Evolutionary conservation across 2,888 invertebrate species (phyloP).

Genomic region (Malthinus flaveolus): DNA sequence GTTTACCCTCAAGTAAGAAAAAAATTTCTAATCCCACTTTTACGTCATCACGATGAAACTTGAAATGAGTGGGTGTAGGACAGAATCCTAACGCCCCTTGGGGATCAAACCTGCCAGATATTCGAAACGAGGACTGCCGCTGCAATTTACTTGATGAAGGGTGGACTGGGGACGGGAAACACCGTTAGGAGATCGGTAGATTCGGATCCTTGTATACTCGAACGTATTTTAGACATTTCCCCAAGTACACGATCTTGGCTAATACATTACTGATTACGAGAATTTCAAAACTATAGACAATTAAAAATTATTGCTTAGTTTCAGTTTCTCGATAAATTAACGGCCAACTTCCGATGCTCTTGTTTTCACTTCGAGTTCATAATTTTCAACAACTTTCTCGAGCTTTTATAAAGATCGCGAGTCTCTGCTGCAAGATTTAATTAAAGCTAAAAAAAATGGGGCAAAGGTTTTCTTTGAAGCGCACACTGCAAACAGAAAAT

Average conservation of each 20-base stretch:
- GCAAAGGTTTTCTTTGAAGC: no score
- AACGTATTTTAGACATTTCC: conserved; percentile 25
- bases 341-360: background rate
- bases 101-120: conserved; percentile 52
- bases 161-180: conserved; percentile 45
- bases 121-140: conserved; percentile 53
- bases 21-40: conserved; percentile 23
- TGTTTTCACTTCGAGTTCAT: no score
- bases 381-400: no score
- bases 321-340: background rate
- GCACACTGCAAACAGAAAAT: no score
- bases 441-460: no score
- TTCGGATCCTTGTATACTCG: conserved; percentile 26
- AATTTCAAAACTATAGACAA: no score
- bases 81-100: conserved; percentile 42
- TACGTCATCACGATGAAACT: conserved; percentile 28
- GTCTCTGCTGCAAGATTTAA: no score
- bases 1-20: background rate
- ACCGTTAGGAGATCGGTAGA: conserved; percentile 14
- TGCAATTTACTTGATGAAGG: conserved; percentile 56
- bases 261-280: no score
- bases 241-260: conserved; percentile 17
- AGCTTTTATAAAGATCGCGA: no score
- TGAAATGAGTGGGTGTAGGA: conserved; percentile 32
- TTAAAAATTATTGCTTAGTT: background rate